phyloP scores from a whole-genome alignment of 2,888 invertebrate genomes.

The Lepidochitona cinerea region DNA sequence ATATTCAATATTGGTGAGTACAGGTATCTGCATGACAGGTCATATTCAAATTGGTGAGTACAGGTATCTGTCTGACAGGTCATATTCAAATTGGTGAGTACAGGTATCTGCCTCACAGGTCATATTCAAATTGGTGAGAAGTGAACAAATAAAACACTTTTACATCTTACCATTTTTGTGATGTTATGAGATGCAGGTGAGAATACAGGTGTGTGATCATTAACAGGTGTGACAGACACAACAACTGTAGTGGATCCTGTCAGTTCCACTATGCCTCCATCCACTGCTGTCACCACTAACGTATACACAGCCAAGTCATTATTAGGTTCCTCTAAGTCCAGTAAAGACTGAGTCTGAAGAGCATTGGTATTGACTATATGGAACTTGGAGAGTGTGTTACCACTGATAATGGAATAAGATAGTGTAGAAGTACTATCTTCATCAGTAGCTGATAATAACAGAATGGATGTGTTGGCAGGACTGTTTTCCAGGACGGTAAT shows the following conservation, averaged over 20 bases:
- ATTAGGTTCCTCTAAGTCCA: constrained; percentile 21
- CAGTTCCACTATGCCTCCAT: constrained; percentile 21
- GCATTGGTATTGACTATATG: constrained; percentile 23
- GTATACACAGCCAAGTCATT: constrained; percentile 13
- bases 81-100: too few relatives aligned
- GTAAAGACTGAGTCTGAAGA: constrained; percentile 27
- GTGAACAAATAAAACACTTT: too few relatives aligned
- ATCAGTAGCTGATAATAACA: constrained; percentile 18
- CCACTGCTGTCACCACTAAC: constrained; percentile 22
- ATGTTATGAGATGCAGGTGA: not conserved
- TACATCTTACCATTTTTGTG: not conserved
- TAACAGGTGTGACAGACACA: not conserved
- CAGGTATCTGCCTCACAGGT: too few relatives aligned
- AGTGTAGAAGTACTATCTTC: constrained; percentile 25
- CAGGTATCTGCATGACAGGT: too few relatives aligned
- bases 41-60: too few relatives aligned
- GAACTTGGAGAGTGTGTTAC: constrained; percentile 24
- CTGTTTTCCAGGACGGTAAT: constrained; percentile 16
- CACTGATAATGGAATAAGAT: constrained; percentile 26
- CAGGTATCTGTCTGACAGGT: too few relatives aligned
- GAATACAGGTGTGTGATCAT: not conserved
- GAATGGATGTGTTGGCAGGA: not conserved
- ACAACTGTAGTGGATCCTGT: constrained; percentile 14
- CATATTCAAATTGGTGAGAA: too few relatives aligned
- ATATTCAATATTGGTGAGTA: too few relatives aligned